Evolutionary conservation across 2,797 vertebrate species (phyloP), one percentile per base, ranked within the genome.

Genomic region (Neomorphus geoffroyi): DNA sequence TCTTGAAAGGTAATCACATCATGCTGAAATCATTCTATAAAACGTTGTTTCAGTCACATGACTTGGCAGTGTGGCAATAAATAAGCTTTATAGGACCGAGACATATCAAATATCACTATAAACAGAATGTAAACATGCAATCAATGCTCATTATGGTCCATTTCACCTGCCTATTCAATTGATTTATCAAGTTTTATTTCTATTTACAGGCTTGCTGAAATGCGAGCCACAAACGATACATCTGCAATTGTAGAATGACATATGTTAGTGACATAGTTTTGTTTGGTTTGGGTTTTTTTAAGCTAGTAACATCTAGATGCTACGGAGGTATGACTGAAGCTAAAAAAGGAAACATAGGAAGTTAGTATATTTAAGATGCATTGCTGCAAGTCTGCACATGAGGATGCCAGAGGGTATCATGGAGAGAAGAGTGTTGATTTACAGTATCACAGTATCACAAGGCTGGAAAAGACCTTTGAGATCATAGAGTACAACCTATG

Each of bases 51-150:
- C 60, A 73, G 78, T 73, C 86, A 86, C 24, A 33, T 30, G 88
- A 48, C 21, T 85, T 5, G 3, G 23, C 39, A 66, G 27, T 57
- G 33, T 17, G 53, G 26, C 41, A 45, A 54, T 71, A 87, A 92
- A 88, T 67, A 79, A 90, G 53, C 14, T 88, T 93, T 82, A 86
- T 11, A 67, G 67, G 56, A 90, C 61, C 86, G n/a, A 90, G 45
- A 77, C 26, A 61, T 48, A 67, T 77, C 66, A 84, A 92, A 57
- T 82, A 86, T 30, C 53, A 54, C 74, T 72, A 94, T 22, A 80
- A 93, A 80, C 51, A 80, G 80, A 94, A 86, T 61, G 67, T 32
- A 86, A 93, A 74, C 45, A 56, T 26, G 62, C 69, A 94, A 91
- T 90, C 82, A 96, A 70, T 80, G 79, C 53, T 85, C 48, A 88